phyloP scores from a whole-genome alignment of 92 coral and sea anemone species.

The Isaurus tuberculatus region DNA sequence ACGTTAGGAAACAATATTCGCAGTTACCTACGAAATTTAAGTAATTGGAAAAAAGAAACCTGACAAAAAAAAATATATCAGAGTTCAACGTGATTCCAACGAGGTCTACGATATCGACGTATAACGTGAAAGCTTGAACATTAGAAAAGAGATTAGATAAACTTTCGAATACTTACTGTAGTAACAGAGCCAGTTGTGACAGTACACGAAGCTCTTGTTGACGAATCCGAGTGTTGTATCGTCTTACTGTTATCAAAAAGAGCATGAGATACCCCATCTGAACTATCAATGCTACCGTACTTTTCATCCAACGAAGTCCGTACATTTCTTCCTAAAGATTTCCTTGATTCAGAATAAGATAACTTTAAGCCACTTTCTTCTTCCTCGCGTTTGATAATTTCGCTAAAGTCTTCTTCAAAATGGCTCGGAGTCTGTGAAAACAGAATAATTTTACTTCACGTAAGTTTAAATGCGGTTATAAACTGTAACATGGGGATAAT shows the following conservation, averaged over 20 bases:
- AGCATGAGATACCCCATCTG: conserved; percentile 40
- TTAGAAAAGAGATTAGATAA: too few relatives aligned
- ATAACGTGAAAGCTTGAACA: too few relatives aligned
- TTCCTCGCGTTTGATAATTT: conserved; percentile 89
- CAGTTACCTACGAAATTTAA: too few relatives aligned
- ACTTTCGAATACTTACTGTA: conserved; percentile 41
- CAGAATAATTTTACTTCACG: background rate
- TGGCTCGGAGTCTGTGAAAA: conserved; percentile 79
- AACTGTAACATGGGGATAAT: too few relatives aligned
- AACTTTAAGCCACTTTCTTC: conserved; percentile 89
- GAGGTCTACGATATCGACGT: too few relatives aligned
- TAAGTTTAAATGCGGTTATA: background rate
- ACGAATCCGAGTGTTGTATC: conserved; percentile 11
- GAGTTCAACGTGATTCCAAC: too few relatives aligned
- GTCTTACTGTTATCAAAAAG: conserved; percentile 34
- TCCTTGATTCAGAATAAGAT: conserved; percentile 63
- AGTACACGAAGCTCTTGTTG: background rate
- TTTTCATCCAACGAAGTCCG: conserved; percentile 79
- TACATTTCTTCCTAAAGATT: conserved; percentile 68
- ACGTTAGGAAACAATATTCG: too few relatives aligned
- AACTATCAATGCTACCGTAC: conserved; percentile 58
- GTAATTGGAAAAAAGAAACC: too few relatives aligned
- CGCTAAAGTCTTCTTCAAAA: conserved; percentile 93
- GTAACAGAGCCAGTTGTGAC: background rate
- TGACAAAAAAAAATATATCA: too few relatives aligned